Evolutionary conservation across 1,140 invertebrate genomes (phyloP).

Genomic region (Pogonomyrmex californicus): DNA sequence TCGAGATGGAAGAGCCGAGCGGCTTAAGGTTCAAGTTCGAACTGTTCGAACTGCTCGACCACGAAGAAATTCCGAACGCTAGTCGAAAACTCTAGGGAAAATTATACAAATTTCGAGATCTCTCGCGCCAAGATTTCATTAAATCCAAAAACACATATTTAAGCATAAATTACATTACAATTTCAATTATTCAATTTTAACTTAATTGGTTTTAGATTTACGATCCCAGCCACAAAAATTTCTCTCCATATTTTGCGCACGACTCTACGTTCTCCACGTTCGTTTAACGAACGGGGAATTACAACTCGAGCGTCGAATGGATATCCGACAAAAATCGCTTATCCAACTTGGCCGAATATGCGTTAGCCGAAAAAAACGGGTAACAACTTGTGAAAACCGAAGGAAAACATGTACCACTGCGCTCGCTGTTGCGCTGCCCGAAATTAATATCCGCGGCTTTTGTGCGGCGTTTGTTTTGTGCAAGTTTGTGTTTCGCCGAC

Average conservation of each 20-base stretch:
- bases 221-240: neutral
- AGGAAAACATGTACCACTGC: constrained; percentile 11
- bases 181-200: neutral
- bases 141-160: neutral
- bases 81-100: neutral
- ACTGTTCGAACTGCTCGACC: neutral
- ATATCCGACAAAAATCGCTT: constrained; percentile 36
- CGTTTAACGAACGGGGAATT: neutral
- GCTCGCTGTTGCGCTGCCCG: neutral
- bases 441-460: constrained; percentile 60
- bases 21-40: neutral
- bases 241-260: neutral
- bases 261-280: neutral
- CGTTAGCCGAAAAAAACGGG: constrained; percentile 18
- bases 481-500: constrained; percentile 39
- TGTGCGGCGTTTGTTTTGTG: constrained; percentile 45
- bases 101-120: neutral
- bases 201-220: neutral
- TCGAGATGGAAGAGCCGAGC: neutral
- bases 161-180: neutral
- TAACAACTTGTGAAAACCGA: constrained; percentile 46
- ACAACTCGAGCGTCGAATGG: neutral
- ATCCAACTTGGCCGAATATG: neutral
- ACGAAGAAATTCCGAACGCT: neutral
- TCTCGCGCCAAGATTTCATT: too few species aligned